phyloP scores from a whole-genome alignment of 1,140 invertebrate genomes.

The Cotesia typhae region DNA sequence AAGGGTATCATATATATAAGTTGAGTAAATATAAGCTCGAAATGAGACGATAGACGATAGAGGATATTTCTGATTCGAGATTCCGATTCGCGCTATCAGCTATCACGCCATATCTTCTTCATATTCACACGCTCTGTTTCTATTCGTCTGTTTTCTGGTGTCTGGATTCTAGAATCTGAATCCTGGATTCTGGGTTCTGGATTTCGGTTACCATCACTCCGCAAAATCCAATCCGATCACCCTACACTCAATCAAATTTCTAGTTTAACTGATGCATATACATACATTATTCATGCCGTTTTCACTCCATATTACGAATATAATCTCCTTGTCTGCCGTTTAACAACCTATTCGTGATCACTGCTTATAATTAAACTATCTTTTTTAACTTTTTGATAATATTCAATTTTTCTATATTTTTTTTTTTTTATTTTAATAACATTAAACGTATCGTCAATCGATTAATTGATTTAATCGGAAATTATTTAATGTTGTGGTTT shows the following conservation, averaged over 20 bases:
- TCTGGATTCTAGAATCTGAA: not conserved
- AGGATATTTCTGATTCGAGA: constrained; percentile 17
- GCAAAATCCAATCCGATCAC: constrained; percentile 15
- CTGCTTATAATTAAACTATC: not conserved
- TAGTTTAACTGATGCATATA: constrained; percentile 19
- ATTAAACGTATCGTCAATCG: too few species aligned
- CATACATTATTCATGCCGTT: constrained; percentile 16
- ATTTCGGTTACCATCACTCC: constrained; percentile 13
- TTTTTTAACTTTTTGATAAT: too few species aligned
- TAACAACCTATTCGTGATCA: not conserved
- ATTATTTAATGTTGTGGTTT: too few species aligned
- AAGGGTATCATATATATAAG: not conserved
- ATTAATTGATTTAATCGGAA: too few species aligned
- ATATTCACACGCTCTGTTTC: not conserved
- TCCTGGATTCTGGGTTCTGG: not conserved
- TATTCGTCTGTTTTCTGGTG: not conserved
- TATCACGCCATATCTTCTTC: not conserved
- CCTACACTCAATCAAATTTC: constrained; percentile 22
- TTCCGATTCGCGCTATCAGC: not conserved
- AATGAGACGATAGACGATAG: not conserved
- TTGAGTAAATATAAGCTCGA: not conserved
- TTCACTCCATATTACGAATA: not conserved
- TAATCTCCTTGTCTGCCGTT: not conserved
- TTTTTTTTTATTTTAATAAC: too few species aligned
- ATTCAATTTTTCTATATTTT: too few species aligned